These are phyloP conservation scores for Steinernema khuongi DNA, from an alignment of 1,140 invertebrate genomes.

Conservation along the genomic window DNA sequence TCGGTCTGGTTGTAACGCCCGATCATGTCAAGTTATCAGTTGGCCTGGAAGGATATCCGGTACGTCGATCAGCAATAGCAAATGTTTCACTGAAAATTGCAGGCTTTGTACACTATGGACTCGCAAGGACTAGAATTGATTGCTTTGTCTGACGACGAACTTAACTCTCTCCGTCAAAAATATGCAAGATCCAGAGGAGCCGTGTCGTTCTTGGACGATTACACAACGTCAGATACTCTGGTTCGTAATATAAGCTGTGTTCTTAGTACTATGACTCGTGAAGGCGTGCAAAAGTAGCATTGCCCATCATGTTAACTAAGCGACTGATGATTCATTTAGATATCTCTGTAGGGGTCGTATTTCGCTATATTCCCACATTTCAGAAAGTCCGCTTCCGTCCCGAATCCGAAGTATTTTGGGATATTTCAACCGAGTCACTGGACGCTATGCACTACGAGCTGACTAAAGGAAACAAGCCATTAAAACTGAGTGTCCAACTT, in stretches of 20 bases:
- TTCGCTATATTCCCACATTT: slow-evolving; percentile 28
- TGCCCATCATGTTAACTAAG: background rate
- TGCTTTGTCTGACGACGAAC: background rate
- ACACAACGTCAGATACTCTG: slow-evolving; percentile 35
- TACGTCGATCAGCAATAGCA: slow-evolving; percentile 19
- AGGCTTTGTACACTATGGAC: slow-evolving; percentile 54
- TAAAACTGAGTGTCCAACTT: slow-evolving; percentile 40
- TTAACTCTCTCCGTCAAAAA: background rate
- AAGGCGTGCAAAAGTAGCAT: background rate
- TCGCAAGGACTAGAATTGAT: slow-evolving; percentile 47
- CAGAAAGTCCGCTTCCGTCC: slow-evolving; percentile 53
- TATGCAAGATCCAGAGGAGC: slow-evolving; percentile 29
- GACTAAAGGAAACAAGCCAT: background rate
- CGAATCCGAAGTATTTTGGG: slow-evolving; percentile 51
- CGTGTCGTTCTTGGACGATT: slow-evolving; percentile 49
- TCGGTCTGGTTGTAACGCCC: slow-evolving; percentile 66
- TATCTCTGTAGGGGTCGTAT: slow-evolving; percentile 23
- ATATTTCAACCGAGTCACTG: slow-evolving; percentile 54
- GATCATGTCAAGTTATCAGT: slow-evolving; percentile 40
- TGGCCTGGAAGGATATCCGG: slow-evolving; percentile 53
- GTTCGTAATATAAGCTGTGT: slow-evolving; percentile 19
- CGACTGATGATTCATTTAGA: too few relatives aligned
- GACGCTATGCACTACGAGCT: slow-evolving; percentile 41
- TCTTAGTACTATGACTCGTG: slow-evolving; percentile 4
- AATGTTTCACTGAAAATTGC: slow-evolving; percentile 21